Percentiles rank a stretch among this genome's conserved stretches.
Conservation (phyloP, 1,140 invertebrate species). For the Cotesia typhae region DNA sequence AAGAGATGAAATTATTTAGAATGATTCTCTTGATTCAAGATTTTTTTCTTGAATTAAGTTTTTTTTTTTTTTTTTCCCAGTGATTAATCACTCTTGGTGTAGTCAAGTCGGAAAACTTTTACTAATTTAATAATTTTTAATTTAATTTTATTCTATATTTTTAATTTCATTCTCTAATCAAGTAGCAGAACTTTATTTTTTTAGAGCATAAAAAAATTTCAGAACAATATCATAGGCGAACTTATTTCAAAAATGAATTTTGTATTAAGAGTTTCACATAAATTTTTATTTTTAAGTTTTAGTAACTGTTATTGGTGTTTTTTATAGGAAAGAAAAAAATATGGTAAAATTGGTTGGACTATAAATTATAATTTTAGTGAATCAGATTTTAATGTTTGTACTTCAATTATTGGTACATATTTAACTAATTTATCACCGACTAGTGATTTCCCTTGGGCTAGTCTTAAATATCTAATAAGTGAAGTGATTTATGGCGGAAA, state of each 20-base stretch:
- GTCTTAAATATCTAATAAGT: conserved; percentile 89
- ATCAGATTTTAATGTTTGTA: conserved; percentile 88
- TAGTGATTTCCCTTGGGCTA: conserved; percentile 84
- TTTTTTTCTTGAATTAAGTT: too few species aligned
- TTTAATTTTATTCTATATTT: too few species aligned
- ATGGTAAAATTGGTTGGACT: conserved; percentile 94
- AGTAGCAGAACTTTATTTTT: too few species aligned
- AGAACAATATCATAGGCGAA: neutral
- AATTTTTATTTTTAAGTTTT: neutral
- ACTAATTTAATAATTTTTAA: too few species aligned
- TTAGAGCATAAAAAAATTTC: too few species aligned
- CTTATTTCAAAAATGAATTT: conserved; percentile 29
- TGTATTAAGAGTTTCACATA: conserved; percentile 20
- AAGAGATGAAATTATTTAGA: too few species aligned
- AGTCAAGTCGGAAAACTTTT: too few species aligned
- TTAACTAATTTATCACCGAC: conserved; percentile 73
- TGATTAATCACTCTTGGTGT: too few species aligned
- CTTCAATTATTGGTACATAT: conserved; percentile 84
- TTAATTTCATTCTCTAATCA: too few species aligned
- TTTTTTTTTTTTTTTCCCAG: too few species aligned
- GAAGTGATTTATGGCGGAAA: conserved; percentile 94
- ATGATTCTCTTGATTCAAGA: too few species aligned
- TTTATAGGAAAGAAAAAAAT: conserved; percentile 83
- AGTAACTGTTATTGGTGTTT: conserved; percentile 13
- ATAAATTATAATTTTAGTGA: conserved; percentile 93